phyloP scores from a whole-genome alignment of 2,797 vertebrate species.

The Peromyscus attwateri region DNA sequence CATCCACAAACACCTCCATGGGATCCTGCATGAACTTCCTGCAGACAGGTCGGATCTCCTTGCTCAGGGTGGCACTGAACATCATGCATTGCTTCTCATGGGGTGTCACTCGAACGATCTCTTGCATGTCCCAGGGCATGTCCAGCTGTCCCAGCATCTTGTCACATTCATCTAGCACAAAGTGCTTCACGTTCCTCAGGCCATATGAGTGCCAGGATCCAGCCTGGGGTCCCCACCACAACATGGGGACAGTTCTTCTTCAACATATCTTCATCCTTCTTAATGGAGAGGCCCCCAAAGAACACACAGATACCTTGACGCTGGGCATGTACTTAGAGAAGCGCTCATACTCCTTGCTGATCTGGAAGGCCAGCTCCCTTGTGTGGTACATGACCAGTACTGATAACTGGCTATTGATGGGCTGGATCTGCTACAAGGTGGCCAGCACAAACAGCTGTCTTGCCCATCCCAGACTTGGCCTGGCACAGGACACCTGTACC shows the following conservation, averaged over 20 bases:
- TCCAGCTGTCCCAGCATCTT: conserved; percentile 95
- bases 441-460: conserved; percentile 94
- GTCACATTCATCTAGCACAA: conserved; percentile 94
- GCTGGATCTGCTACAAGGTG: conserved; percentile 94
- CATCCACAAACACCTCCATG: conserved; percentile 96
- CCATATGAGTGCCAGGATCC: conserved; percentile 91
- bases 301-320: conserved; percentile 93
- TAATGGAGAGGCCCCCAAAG: conserved; percentile 93
- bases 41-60: conserved; percentile 94
- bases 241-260: conserved; percentile 94
- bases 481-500: conserved; percentile 95
- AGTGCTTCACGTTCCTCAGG: conserved; percentile 94
- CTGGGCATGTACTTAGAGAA: conserved; percentile 97
- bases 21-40: conserved; percentile 97
- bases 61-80: conserved; percentile 95
- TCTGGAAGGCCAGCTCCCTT: conserved; percentile 95
- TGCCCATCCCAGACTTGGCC: conserved; percentile 95
- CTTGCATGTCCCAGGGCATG: conserved; percentile 94
- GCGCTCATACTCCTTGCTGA: conserved; percentile 96
- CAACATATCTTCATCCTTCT: conserved; percentile 93
- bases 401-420: conserved; percentile 92
- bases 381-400: conserved; percentile 96
- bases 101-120: conserved; percentile 93
- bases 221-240: conserved; percentile 93
- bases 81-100: conserved; percentile 96